Percentiles rank a stretch among this genome's conserved stretches.
phyloP scores from a whole-genome alignment of 2,797 vertebrate genomes.

The Chloroceryle amazona region DNA sequence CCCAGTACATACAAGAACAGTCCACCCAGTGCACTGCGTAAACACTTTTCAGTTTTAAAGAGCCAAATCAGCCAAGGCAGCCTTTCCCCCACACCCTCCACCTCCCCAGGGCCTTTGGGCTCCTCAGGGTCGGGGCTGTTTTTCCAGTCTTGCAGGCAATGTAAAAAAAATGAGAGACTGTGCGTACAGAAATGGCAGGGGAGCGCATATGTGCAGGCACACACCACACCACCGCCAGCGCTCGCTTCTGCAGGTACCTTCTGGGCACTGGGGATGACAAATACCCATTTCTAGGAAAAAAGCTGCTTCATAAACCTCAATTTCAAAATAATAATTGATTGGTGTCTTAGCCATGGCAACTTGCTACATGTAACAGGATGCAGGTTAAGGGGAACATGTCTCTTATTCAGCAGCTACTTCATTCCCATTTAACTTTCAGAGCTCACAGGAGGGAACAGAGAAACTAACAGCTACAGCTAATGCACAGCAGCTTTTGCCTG shows the following conservation, averaged over 20 bases:
- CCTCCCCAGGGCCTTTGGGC: neutral
- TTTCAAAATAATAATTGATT: neutral
- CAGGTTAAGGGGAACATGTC: neutral
- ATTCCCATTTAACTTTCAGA: constrained; percentile 23
- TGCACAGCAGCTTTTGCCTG: constrained; percentile 6
- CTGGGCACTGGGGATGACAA: neutral
- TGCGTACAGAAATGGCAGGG: neutral
- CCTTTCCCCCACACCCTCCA: neutral
- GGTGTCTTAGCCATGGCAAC: neutral
- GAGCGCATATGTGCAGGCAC: neutral
- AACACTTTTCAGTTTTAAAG: neutral
- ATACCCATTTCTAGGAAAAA: neutral
- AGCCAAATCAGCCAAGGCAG: neutral
- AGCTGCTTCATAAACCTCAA: neutral
- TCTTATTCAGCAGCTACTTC: constrained; percentile 9
- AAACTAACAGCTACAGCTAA: constrained; percentile 30
- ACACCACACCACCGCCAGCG: neutral
- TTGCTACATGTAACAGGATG: neutral
- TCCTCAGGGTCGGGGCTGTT: neutral
- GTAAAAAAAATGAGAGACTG: neutral
- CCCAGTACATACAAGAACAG: neutral
- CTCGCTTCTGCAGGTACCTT: neutral
- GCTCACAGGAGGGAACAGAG: constrained; percentile 31
- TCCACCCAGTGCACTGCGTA: neutral
- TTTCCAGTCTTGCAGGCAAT: neutral